phyloP scores from a whole-genome alignment of 2,797 vertebrate species.

The Enteromius trimaculatus region DNA sequence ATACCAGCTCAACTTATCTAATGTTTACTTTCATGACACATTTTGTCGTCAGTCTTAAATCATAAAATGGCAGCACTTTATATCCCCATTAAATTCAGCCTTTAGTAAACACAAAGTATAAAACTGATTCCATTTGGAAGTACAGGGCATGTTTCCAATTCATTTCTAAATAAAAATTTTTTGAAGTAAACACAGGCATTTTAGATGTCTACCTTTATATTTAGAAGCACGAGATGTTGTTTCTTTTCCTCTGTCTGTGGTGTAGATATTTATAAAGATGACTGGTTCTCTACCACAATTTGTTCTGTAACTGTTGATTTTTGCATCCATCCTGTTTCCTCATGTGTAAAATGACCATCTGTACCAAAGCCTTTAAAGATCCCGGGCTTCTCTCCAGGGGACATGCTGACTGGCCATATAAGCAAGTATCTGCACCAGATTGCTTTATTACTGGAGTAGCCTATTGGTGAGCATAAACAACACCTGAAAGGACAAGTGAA shows the following conservation, averaged over 20 bases:
- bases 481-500: constrained; percentile 1
- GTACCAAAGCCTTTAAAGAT: constrained; percentile 54
- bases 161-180: constrained; percentile 41
- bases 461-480: constrained; percentile 30
- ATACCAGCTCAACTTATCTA: neutral
- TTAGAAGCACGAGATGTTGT: constrained; percentile 71
- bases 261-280: constrained; percentile 74
- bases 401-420: constrained; percentile 28
- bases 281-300: constrained; percentile 69
- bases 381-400: constrained; percentile 39
- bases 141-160: constrained; percentile 1
- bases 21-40: neutral
- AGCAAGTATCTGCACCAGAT: constrained; percentile 46
- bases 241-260: constrained; percentile 66
- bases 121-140: constrained; percentile 7
- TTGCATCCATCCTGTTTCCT: constrained; percentile 65
- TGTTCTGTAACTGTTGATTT: constrained; percentile 69
- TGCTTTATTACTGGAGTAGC: constrained; percentile 35
- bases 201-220: constrained; percentile 65
- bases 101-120: constrained; percentile 7
- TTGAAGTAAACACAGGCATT: constrained; percentile 52
- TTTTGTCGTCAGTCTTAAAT: neutral
- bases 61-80: neutral
- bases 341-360: constrained; percentile 71
- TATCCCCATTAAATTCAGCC: neutral